Percentiles rank a stretch among this genome's conserved stretches.
phyloP scores from a whole-genome alignment of 1,140 invertebrate genomes.

The Melanaphis sacchari region DNA sequence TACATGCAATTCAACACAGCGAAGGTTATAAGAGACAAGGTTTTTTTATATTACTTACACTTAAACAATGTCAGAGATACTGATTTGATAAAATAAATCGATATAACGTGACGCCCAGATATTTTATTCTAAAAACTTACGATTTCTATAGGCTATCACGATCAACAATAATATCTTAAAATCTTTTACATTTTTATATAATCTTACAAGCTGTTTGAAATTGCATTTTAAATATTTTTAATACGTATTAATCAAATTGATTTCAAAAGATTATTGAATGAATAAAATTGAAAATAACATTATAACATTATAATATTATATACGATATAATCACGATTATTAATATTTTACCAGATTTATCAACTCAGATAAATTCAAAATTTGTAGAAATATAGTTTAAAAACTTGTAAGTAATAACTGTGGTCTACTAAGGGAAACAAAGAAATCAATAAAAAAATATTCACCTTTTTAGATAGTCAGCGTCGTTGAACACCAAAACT shows the following conservation, averaged over 20 bases:
- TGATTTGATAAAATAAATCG: neutral
- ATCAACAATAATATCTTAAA: neutral
- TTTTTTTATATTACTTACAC: too few relatives aligned
- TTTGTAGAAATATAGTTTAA: neutral
- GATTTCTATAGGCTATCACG: neutral
- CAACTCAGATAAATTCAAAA: neutral
- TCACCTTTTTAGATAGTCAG: neutral
- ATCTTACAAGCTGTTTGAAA: neutral
- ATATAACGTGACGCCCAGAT: neutral
- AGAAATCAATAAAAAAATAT: neutral
- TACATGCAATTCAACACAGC: too few relatives aligned
- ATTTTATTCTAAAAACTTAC: neutral
- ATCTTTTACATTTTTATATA: neutral
- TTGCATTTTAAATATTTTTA: neutral
- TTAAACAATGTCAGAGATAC: too few relatives aligned
- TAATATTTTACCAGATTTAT: neutral
- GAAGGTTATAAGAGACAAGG: too few relatives aligned
- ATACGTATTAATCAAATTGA: neutral
- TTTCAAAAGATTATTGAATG: neutral
- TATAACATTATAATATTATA: neutral
- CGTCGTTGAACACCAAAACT: neutral
- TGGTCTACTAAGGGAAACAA: neutral
- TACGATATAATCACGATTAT: too few relatives aligned
- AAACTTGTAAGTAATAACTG: neutral
- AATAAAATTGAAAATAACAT: neutral